Evolutionary conservation across 2,888 invertebrate species (phyloP).

Genomic region (Minunthozetes semirufus): DNA sequence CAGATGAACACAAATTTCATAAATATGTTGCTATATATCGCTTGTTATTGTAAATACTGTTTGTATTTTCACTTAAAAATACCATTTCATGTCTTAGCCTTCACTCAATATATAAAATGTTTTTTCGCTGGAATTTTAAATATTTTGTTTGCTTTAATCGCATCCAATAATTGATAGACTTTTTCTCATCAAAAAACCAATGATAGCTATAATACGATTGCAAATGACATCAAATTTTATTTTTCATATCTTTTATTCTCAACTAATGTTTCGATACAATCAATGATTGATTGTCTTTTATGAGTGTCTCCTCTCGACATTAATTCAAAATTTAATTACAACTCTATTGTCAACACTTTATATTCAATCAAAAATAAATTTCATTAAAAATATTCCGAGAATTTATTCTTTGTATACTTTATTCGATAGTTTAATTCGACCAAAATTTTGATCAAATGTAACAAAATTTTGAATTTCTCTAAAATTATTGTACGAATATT

Average conservation of each 20-base stretch:
- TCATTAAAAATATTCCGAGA: background rate
- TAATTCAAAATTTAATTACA: background rate
- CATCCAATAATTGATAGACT: background rate
- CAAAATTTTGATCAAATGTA: too few relatives aligned
- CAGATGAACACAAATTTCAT: constrained; percentile 20
- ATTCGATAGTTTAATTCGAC: too few relatives aligned
- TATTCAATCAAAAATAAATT: too few relatives aligned
- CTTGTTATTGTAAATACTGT: constrained; percentile 13
- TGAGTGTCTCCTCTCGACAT: background rate
- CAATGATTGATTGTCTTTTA: background rate
- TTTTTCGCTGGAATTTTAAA: constrained; percentile 13
- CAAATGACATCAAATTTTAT: background rate
- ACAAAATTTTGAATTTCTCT: too few relatives aligned
- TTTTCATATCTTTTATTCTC: background rate
- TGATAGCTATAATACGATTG: background rate
- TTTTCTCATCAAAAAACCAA: constrained; percentile 20
- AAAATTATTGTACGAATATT: background rate
- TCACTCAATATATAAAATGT: background rate
- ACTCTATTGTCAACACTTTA: too few relatives aligned
- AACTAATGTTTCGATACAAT: background rate
- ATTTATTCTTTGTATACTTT: background rate
- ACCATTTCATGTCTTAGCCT: background rate
- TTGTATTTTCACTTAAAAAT: background rate
- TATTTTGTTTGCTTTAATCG: constrained; percentile 22
- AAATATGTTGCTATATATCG: background rate